These are phyloP conservation scores for Tenthredo mesomela DNA, from an alignment of 2,888 invertebrate genomes.

Conservation along the genomic window DNA sequence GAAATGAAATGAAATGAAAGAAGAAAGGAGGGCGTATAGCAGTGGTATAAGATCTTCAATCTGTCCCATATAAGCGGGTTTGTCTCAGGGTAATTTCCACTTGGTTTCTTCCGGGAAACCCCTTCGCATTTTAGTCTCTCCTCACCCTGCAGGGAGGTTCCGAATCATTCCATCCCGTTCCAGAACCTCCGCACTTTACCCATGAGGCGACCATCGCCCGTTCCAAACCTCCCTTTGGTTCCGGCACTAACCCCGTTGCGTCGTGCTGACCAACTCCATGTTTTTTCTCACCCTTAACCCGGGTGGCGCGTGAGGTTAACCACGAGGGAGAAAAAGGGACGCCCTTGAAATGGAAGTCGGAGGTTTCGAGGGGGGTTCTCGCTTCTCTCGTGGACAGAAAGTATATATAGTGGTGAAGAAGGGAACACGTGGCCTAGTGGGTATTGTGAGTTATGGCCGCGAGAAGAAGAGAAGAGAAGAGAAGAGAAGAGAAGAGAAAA, in stretches of 20 bases:
- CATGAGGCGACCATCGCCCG: conserved; percentile 29
- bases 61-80: conserved; percentile 63
- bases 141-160: background rate
- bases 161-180: background rate
- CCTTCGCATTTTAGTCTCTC: background rate
- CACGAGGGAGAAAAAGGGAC: conserved; percentile 53
- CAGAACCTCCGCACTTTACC: conserved; percentile 15
- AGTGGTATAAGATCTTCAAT: conserved; percentile 63
- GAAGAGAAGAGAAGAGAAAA: background rate
- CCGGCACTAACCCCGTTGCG: conserved; percentile 57
- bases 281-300: conserved; percentile 67
- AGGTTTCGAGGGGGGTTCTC: conserved; percentile 33
- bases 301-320: conserved; percentile 63
- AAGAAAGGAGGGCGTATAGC: background rate
- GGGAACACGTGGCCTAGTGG: conserved; percentile 32
- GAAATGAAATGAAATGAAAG: background rate
- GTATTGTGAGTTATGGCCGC: conserved; percentile 36
- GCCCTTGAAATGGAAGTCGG: conserved; percentile 32
- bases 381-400: conserved; percentile 20
- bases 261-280: conserved; percentile 66
- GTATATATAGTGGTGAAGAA: conserved; percentile 34
- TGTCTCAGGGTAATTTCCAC: conserved; percentile 67
- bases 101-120: conserved; percentile 62
- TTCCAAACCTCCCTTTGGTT: conserved; percentile 5
- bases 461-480: conserved; percentile 53